Evolutionary conservation across 2,888 invertebrate species (phyloP), one percentile per base, ranked within the genome.

Genomic region (Platerodrilus igneus): DNA sequence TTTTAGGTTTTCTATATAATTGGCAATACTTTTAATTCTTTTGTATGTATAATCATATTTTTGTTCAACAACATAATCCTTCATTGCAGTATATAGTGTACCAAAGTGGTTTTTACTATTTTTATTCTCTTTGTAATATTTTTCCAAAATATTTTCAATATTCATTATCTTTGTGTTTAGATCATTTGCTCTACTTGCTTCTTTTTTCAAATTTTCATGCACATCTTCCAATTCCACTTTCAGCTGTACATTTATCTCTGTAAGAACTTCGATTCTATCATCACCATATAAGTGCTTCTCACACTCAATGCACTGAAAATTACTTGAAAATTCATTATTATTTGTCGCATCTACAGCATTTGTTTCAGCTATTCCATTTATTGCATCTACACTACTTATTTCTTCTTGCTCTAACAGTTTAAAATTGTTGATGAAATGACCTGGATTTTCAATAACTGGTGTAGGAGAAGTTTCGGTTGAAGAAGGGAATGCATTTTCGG

Each of bases 151-250:
- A 2, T 21, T 15, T 21, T 43, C 43, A 6, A 39, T 43, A 16
- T 43, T 43, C 3, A 39, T 39, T 5, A 43, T 43, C 25, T 43
- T 39, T 22, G 27, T 39, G 25, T 43, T 43, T 3, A 43, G 14
- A 13, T 22, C 26, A 15, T 39, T 43, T 10, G 27, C 39, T 21
- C 35, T 43, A 1, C n/a, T 23, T 9, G 36, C 18, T 20, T 43
- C 43, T 7, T 18, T 19, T 27, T 32, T 38, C 5, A 43, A 18
- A 3, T 39, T 13, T 16, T 39, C 18, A 23, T 39, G 38, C 6
- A 31, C 2, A 11, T 9, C 20, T 11, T 38, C 38, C 6, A 38
- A 9, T 27, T 43, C 38, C 6, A 34, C n/a, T 36, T 39, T 43
- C 5, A 43, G 10, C 14, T 36, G 31, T 0, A 30, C 21, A 18